phyloP scores from a whole-genome alignment of 2,113 vertebrate species.

The Patagioenas fasciata region DNA sequence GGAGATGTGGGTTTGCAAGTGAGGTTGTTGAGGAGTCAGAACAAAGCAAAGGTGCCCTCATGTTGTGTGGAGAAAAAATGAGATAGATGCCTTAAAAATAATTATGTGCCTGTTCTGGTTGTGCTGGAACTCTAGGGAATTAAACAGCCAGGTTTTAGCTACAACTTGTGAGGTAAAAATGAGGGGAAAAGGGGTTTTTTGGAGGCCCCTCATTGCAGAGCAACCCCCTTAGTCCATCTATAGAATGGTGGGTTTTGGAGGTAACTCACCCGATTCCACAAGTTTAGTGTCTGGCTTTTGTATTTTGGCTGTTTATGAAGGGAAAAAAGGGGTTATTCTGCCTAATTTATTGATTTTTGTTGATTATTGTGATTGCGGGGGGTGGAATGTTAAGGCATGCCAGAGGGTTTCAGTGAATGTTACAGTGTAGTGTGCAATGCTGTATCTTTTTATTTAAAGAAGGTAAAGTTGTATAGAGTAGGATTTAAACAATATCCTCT shows the following conservation, averaged over 20 bases:
- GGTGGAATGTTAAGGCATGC: rapidly evolving
- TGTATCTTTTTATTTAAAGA: neutral
- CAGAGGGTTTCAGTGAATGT: too few relatives aligned
- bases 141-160: rapidly evolving
- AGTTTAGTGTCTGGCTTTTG: too few relatives aligned
- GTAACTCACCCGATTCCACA: rapidly evolving
- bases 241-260: neutral
- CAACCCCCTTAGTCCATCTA: rapidly evolving
- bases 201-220: rapidly evolving
- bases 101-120: rapidly evolving
- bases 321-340: too few relatives aligned
- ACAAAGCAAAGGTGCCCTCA: rapidly evolving
- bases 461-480: neutral
- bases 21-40: neutral
- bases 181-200: neutral
- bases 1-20: too few relatives aligned
- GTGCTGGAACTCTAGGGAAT: too few relatives aligned
- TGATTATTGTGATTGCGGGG: rapidly evolving
- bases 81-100: too few relatives aligned
- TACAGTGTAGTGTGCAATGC: rapidly evolving
- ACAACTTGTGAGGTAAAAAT: rapidly evolving
- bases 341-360: rapidly evolving
- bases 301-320: neutral
- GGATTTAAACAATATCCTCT: neutral
- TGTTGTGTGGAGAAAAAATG: neutral